Evolutionary conservation across 2,113 vertebrate genomes (phyloP), one percentile per base, ranked within the genome.

Genomic region (Rhipidura dahli): DNA sequence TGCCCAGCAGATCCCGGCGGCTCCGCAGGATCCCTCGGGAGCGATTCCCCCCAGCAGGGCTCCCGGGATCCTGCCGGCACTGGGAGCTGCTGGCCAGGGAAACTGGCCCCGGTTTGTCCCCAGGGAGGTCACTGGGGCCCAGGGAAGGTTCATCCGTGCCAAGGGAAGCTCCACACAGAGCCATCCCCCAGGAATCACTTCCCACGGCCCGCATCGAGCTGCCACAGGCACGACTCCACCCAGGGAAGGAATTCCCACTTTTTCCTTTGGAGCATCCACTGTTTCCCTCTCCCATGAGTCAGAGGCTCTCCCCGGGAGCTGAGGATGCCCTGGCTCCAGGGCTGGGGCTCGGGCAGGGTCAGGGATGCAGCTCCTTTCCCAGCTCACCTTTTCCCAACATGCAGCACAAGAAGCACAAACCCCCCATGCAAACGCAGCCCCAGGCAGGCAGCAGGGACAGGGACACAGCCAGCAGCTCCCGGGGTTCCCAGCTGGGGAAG

Each of bases 321-420:
- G 40, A 15, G 40, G 61, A 42, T 8, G 11, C 15, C 13, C 22
- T 11, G 4, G 15, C 16, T 24, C 30, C 63, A 17, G 64, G 64
- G 64, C 64, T 35, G 65, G 73, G 27, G 8, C 37, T 17, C 2
- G 35, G 56, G 37, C 30, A 7, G 64, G n/a, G 11, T 12, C 1
- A 19, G 65, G 66, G 80, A 1, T 27, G 42, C 53, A 39, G 78
- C 63, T 22, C 51, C 63, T 13, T 1, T 3, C 17, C 50, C n/a
- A 5, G 28, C 28, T 31, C 3, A 11, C 12, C 0, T 1, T 27
- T 3, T 2, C 33, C 68, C 81, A 5, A 6, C 68, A 31, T 53
- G 81, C 81, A 72, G 56, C 49, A 13, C 19, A 2, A 24, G 65
- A 21, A 71, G 81, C 81, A 84, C 59, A 14, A 33, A 54, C 2